These are phyloP conservation scores for Harpagifer antarcticus DNA, from an alignment of 2,797 vertebrate genomes.

Conservation along the genomic window DNA sequence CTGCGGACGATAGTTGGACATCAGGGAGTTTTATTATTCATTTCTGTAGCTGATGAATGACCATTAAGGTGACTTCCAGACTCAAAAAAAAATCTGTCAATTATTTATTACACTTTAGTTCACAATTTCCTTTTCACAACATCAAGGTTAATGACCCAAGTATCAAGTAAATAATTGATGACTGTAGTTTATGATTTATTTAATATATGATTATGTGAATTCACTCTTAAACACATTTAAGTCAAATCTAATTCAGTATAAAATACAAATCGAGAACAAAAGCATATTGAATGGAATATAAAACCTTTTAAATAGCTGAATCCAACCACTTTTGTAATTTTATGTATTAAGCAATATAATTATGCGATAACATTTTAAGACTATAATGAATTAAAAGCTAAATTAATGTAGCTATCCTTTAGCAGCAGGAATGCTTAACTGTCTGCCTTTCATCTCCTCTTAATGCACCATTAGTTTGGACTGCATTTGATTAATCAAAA, in stretches of 20 bases:
- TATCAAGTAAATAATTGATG: constrained; percentile 30
- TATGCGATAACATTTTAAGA: neutral
- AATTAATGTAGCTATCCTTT: neutral
- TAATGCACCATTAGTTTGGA: constrained; percentile 17
- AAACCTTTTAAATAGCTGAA: neutral
- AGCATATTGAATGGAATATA: neutral
- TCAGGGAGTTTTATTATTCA: neutral
- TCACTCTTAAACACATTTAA: constrained; percentile 4
- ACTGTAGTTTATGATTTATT: constrained; percentile 39
- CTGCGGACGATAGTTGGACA: neutral
- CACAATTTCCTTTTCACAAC: constrained; percentile 33
- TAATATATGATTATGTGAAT: constrained; percentile 22
- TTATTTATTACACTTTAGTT: constrained; percentile 16
- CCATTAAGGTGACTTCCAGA: neutral
- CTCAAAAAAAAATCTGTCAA: neutral
- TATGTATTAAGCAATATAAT: neutral
- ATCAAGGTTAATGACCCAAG: constrained; percentile 38
- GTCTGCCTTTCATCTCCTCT: neutral
- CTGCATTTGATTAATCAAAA: constrained; percentile 19
- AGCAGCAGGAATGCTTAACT: neutral
- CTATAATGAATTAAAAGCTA: neutral
- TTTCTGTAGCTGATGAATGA: neutral
- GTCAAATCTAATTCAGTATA: neutral
- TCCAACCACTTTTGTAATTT: neutral
- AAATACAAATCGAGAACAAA: neutral